Conservation (phyloP, 2,888 invertebrate species). For the Protula sp. region DNA sequence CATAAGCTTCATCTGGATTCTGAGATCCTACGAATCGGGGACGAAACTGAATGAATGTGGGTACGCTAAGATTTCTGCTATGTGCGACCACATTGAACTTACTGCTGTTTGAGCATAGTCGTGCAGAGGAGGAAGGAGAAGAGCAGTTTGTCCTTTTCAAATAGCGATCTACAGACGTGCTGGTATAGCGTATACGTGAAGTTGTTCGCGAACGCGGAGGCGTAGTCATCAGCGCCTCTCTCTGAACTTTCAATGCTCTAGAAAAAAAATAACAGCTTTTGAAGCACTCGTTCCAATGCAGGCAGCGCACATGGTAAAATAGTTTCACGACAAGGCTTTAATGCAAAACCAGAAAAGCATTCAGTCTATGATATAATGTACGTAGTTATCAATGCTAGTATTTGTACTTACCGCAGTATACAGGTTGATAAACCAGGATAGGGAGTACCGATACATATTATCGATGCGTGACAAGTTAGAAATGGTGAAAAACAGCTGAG, state of each 20-base stretch:
- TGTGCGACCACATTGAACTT: too few species aligned
- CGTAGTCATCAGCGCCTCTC: conserved; percentile 63
- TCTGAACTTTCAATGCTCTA: conserved; percentile 74
- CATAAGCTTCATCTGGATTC: too few species aligned
- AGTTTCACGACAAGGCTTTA: not conserved
- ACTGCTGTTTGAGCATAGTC: conserved; percentile 49
- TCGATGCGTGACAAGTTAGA: conserved; percentile 82
- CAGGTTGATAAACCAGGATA: conserved; percentile 85
- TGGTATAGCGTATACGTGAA: conserved; percentile 55
- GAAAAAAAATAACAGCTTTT: conserved; percentile 22
- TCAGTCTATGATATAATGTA: too few species aligned
- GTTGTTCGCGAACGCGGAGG: conserved; percentile 50
- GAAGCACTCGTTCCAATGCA: too few species aligned
- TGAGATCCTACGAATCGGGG: too few species aligned
- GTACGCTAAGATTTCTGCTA: too few species aligned
- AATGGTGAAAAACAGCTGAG: conserved; percentile 83
- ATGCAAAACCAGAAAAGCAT: too few species aligned
- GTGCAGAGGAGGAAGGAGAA: conserved; percentile 53
- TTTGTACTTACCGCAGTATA: conserved; percentile 60
- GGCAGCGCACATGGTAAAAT: not conserved
- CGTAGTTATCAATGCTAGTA: too few species aligned
- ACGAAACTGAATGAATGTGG: too few species aligned
- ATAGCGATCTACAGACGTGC: conserved; percentile 60
- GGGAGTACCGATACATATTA: conserved; percentile 92
- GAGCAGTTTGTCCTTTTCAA: conserved; percentile 54